Evolutionary conservation across 2,113 vertebrate genomes (phyloP).

Genomic region (Laterallus jamaicensis): DNA sequence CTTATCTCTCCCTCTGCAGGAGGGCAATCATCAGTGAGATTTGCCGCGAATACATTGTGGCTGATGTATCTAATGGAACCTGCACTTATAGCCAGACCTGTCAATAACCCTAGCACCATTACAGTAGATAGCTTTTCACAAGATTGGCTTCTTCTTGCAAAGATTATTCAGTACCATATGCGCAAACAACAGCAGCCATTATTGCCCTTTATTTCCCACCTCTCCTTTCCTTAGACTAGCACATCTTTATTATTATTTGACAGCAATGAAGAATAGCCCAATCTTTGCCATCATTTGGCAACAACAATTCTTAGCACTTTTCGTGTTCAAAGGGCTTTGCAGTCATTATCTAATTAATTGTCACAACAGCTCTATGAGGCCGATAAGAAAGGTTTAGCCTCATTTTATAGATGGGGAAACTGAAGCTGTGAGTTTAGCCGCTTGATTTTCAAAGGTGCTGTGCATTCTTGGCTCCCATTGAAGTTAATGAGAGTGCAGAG

Average conservation of each 20-base stretch:
- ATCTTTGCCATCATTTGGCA: constrained; percentile 64
- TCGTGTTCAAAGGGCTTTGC: constrained; percentile 44
- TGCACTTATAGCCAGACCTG: constrained; percentile 75
- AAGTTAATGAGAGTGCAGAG: constrained; percentile 28
- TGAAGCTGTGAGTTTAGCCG: constrained; percentile 42
- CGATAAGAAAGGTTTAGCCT: constrained; percentile 55
- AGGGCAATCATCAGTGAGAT: constrained; percentile 76
- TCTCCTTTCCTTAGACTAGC: constrained; percentile 64
- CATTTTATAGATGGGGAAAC: constrained; percentile 51
- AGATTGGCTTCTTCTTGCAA: constrained; percentile 75
- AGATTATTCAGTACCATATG: constrained; percentile 73
- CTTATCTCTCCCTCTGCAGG: constrained; percentile 75
- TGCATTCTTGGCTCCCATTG: constrained; percentile 37
- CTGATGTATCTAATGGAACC: constrained; percentile 77
- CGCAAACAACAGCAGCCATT: constrained; percentile 75
- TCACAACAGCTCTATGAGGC: constrained; percentile 47
- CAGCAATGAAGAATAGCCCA: constrained; percentile 67
- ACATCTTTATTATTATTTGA: constrained; percentile 68
- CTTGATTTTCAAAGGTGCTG: constrained; percentile 65
- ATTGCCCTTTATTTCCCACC: constrained; percentile 70
- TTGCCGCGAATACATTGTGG: constrained; percentile 68
- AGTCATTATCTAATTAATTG: constrained; percentile 73
- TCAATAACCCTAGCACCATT: constrained; percentile 76
- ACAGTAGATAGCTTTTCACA: constrained; percentile 74
- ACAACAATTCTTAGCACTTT: constrained; percentile 67